Conservation (phyloP, 2,888 invertebrate species). For the Deilephila elpenor region DNA sequence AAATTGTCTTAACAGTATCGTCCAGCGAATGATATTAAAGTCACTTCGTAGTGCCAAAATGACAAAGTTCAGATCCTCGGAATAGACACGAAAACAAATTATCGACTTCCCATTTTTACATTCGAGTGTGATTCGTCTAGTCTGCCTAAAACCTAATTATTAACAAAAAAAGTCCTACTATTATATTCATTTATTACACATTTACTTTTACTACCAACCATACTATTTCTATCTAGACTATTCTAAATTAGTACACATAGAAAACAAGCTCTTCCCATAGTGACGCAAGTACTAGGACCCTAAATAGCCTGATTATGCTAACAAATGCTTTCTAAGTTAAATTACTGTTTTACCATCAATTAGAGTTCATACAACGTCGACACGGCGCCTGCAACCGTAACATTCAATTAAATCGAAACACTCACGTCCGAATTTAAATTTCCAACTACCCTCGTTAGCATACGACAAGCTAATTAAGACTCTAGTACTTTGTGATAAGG, state of each 20-base stretch:
- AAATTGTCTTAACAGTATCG: no score
- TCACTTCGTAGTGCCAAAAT: no score
- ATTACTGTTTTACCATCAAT: slow-evolving; percentile 12
- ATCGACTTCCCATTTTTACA: no score
- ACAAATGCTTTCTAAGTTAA: background rate
- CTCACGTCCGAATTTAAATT: slow-evolving; percentile 21
- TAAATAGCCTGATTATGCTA: background rate
- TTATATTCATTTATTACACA: no score
- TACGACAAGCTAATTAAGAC: background rate
- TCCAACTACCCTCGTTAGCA: slow-evolving; percentile 9
- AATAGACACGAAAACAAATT: no score
- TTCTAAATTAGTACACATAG: background rate
- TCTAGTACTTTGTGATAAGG: background rate
- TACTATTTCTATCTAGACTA: no score
- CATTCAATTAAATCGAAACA: background rate
- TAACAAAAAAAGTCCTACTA: no score
- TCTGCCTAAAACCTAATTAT: no score
- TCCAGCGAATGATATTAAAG: no score
- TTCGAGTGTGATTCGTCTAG: no score
- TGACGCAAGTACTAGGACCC: background rate
- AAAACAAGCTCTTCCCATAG: background rate
- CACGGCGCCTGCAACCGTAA: slow-evolving; percentile 16
- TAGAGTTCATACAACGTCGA: slow-evolving; percentile 5
- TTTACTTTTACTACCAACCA: no score
- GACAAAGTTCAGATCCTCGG: no score